phyloP scores from a whole-genome alignment of 1,140 invertebrate genomes.

The Leptinotarsa lineolata region DNA sequence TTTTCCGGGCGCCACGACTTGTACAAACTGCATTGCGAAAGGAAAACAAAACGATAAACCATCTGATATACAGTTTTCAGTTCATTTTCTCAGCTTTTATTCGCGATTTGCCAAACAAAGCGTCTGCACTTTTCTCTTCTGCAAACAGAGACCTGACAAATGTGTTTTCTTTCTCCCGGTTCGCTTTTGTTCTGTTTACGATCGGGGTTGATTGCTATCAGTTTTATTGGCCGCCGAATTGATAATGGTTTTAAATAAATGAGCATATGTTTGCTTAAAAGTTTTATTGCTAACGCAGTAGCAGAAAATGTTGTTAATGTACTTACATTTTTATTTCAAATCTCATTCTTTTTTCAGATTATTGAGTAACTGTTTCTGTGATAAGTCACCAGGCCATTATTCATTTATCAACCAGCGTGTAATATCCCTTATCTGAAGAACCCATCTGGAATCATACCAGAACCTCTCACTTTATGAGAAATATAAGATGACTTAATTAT shows the following conservation, averaged over 20 bases:
- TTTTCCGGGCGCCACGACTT: conserved; percentile 42
- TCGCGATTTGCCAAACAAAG: conserved; percentile 47
- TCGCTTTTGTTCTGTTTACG: background rate
- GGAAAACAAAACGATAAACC: conserved; percentile 54
- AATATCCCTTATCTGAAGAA: too few relatives aligned
- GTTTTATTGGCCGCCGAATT: background rate
- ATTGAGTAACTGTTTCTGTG: too few relatives aligned
- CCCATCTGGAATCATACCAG: too few relatives aligned
- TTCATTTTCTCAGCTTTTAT: conserved; percentile 51
- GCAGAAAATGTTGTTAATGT: too few relatives aligned
- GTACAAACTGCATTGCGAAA: conserved; percentile 47
- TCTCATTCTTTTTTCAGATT: too few relatives aligned
- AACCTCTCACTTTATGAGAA: too few relatives aligned
- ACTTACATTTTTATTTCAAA: too few relatives aligned
- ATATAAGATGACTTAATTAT: too few relatives aligned
- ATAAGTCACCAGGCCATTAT: too few relatives aligned
- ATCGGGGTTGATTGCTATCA: background rate
- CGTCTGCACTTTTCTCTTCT: conserved; percentile 41
- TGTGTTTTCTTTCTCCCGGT: conserved; percentile 18
- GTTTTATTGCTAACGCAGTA: background rate
- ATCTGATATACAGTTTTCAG: conserved; percentile 47
- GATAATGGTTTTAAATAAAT: conserved; percentile 4
- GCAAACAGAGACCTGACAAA: conserved; percentile 38
- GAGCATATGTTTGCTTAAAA: background rate
- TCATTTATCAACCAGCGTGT: too few relatives aligned